phyloP scores from a whole-genome alignment of 1,140 invertebrate genomes.

The Drosophila takahashii region DNA sequence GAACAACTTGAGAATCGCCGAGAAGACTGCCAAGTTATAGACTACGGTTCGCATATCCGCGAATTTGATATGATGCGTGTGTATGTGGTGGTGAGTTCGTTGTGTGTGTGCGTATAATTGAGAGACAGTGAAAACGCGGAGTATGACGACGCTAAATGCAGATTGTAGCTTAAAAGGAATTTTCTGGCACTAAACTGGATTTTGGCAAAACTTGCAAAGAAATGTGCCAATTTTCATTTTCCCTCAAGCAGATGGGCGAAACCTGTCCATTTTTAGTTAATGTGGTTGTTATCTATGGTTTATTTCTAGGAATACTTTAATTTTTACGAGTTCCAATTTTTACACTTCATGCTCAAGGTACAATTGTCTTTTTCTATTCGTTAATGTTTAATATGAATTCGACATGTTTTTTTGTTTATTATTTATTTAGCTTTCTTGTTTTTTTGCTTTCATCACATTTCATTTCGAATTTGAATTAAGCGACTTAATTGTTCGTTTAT shows the following conservation, averaged over 20 bases:
- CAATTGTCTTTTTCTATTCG: slow-evolving; percentile 66
- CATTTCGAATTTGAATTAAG: slow-evolving; percentile 68
- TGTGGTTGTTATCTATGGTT: slow-evolving; percentile 37
- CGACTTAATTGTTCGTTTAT: slow-evolving; percentile 53
- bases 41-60: slow-evolving; percentile 15
- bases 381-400: slow-evolving; percentile 61
- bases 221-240: slow-evolving; percentile 55
- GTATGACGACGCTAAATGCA: slow-evolving; percentile 27
- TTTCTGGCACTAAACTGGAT: slow-evolving; percentile 66
- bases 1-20: slow-evolving; percentile 37
- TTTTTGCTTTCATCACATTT: slow-evolving; percentile 73
- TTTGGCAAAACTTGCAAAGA: slow-evolving; percentile 81
- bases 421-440: slow-evolving; percentile 24
- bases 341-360: slow-evolving; percentile 73
- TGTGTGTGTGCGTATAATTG: slow-evolving; percentile 18
- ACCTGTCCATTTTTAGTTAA: slow-evolving; percentile 58
- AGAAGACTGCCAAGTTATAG: slow-evolving; percentile 14
- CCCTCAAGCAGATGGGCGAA: slow-evolving; percentile 63
- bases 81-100: slow-evolving; percentile 9
- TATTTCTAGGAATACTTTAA: slow-evolving; percentile 53
- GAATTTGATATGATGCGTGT: slow-evolving; percentile 33
- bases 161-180: slow-evolving; percentile 29
- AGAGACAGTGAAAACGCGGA: slow-evolving; percentile 13
- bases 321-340: slow-evolving; percentile 68
- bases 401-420: slow-evolving; percentile 46